Evolutionary conservation across 2,113 vertebrate genomes (phyloP).

Genomic region (Chauna torquata): DNA sequence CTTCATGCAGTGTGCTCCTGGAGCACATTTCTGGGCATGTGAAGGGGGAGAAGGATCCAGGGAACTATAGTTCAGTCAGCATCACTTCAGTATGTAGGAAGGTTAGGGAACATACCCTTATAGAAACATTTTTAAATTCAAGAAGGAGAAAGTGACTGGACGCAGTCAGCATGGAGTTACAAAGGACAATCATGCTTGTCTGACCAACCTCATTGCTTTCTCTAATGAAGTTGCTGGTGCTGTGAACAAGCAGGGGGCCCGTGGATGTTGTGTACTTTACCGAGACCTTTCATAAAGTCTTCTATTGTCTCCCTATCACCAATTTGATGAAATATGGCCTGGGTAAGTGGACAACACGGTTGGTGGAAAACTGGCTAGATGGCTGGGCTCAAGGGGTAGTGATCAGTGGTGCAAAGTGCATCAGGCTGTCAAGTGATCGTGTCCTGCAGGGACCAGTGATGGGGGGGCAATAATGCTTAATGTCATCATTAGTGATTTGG

Average conservation of each 20-base stretch:
- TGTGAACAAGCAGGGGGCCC: background rate
- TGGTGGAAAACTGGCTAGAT: background rate
- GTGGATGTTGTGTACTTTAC: background rate
- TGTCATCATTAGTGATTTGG: background rate
- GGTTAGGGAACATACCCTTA: background rate
- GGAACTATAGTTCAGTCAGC: background rate
- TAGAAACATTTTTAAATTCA: background rate
- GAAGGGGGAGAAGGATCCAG: background rate
- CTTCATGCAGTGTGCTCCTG: background rate
- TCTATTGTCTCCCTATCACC: background rate
- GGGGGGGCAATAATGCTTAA: background rate
- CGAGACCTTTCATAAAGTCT: background rate
- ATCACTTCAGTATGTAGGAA: background rate
- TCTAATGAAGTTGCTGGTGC: background rate
- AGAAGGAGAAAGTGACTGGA: background rate
- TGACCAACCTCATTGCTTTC: background rate
- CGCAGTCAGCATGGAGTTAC: background rate
- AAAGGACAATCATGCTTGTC: too few relatives aligned
- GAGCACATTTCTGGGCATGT: background rate
- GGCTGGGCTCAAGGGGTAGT: background rate
- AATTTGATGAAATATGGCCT: background rate
- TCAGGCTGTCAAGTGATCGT: background rate
- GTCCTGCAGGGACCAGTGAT: too few relatives aligned
- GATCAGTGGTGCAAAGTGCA: too few relatives aligned
- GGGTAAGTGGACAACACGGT: background rate